Evolutionary conservation across 2,113 vertebrate genomes (phyloP), one percentile per base, ranked within the genome.

Genomic region (Nipponia nippon): DNA sequence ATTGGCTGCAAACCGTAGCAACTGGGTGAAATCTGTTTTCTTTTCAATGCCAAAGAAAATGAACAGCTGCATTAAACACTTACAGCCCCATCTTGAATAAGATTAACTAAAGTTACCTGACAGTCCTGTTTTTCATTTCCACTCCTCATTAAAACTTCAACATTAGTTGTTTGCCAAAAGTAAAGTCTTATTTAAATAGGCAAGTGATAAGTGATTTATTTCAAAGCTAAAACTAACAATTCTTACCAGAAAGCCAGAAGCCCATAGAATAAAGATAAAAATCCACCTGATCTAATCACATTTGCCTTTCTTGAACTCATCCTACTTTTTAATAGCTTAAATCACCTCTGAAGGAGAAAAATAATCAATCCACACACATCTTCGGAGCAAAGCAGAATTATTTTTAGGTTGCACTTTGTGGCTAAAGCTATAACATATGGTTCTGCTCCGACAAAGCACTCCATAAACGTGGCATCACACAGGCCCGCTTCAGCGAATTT

Each of bases 261-360:
- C 40, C 55, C 32, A 12, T 59, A 46, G 32, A 30, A 5, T 53
- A 44, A 81, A 78, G 58, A 56, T 75, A 86, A 83, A 91, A 91
- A 90, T 67, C 72, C 52, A 84, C 69, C 55, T 80, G 63, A 73
- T 86, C 76, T 93, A 93, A 96, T 84, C 76, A 84, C 61, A 76
- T 78, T 95, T 90, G 52, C 65, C 32, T 79, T 90, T 87, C 47
- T 88, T 92, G 67, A 94, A 56, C 13, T 49, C 50, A 34, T 88
- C 49, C 56, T 90, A 66, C 11, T 46, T 72, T 94, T 93, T 90
- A 90, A 78, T 49, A 72, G 76, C 49, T 78, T 94, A 84, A 95
- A 79, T 87, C 83, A 93, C 80, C 87, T 95, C 87, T 79, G 62
- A 95, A 93, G 95, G 84, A 89, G 93, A 95, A 95, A 95, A 96